These are phyloP conservation scores for Halocynthia aurantium DNA, from an alignment of 23 tunicate genomes.

Conservation along the genomic window DNA sequence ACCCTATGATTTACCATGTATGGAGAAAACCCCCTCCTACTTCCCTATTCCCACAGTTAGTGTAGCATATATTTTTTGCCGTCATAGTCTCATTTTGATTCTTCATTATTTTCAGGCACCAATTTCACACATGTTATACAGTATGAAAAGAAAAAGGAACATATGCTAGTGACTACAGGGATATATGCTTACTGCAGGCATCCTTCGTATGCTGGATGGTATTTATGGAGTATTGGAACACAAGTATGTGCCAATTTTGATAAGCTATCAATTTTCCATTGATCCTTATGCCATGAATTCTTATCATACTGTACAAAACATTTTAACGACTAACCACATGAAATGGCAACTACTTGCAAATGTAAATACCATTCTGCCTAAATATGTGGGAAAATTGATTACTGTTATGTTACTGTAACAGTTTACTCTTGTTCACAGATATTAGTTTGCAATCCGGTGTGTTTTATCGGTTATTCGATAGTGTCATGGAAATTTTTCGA, in stretches of 20 bases:
- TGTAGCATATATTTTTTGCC: not conserved
- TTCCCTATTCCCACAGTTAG: too few species aligned
- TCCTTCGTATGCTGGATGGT: conserved; percentile 95
- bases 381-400: not conserved
- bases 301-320: too few species aligned
- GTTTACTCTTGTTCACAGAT: conserved; percentile 27
- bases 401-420: not conserved
- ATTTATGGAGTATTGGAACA: conserved; percentile 81
- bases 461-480: conserved; percentile 53
- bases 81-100: not conserved
- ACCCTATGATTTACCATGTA: too few species aligned
- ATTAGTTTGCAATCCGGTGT: conserved; percentile 71
- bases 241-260: conserved; percentile 38
- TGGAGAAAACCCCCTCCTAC: too few species aligned
- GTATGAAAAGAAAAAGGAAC: conserved; percentile 38
- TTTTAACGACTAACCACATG: too few species aligned
- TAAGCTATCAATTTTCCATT: not conserved
- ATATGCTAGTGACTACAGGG: conserved; percentile 70
- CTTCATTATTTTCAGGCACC: conserved; percentile 30
- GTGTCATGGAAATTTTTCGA: conserved; percentile 86
- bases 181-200: conserved; percentile 77
- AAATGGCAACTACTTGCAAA: not conserved
- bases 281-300: too few species aligned
- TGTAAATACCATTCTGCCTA: not conserved
- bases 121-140: conserved; percentile 79